These are phyloP conservation scores for Papilio protenor DNA, from an alignment of 2,888 invertebrate genomes.

Conservation along the genomic window DNA sequence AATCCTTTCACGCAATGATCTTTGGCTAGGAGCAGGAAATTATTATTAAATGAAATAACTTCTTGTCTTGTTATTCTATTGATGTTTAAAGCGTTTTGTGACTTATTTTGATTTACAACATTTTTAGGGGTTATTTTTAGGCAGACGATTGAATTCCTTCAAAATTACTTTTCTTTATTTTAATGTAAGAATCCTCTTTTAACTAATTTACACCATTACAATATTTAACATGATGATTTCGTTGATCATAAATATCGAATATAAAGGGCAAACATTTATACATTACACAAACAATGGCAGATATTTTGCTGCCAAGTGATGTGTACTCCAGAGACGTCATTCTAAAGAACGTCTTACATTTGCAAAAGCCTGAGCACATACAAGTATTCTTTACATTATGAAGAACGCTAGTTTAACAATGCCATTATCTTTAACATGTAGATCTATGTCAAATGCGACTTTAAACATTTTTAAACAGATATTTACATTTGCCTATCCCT, in stretches of 20 bases:
- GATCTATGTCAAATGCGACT: not conserved
- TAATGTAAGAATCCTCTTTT: too few species aligned
- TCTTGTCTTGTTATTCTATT: constrained; percentile 27
- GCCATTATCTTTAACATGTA: not conserved
- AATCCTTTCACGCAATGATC: constrained; percentile 67
- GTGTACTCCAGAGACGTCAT: not conserved
- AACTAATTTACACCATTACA: not conserved
- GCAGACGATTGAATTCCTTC: not conserved
- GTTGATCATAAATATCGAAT: not conserved
- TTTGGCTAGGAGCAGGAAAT: constrained; percentile 50
- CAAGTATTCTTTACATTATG: not conserved
- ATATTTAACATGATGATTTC: not conserved
- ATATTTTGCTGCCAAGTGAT: constrained; percentile 25
- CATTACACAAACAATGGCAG: constrained; percentile 10
- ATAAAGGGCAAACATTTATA: constrained; percentile 17
- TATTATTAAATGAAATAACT: constrained; percentile 43
- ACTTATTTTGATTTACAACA: not conserved
- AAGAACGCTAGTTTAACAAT: not conserved
- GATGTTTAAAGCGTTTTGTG: not conserved
- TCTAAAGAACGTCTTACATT: not conserved
- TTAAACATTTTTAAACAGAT: not conserved
- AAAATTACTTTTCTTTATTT: not conserved
- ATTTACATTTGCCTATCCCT: too few species aligned
- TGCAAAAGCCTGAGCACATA: not conserved
- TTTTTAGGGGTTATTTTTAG: not conserved